A percentile compares a stretch with the other conserved stretches of the same genome.
These are phyloP conservation scores for Paramacrobiotus metropolitanus DNA, from an alignment of 1,140 invertebrate genomes.

Conservation along the genomic window DNA sequence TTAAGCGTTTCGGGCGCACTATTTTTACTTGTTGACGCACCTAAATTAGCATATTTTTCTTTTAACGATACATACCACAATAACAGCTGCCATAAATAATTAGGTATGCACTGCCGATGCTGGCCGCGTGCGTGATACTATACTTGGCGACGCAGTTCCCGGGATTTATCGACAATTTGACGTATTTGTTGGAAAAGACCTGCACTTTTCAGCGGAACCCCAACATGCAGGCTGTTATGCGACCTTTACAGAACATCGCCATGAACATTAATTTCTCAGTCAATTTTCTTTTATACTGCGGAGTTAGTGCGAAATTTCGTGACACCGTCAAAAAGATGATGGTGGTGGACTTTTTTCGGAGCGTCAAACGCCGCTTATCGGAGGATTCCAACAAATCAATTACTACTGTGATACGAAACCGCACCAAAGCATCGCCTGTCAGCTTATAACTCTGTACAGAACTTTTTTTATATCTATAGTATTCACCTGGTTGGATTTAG, in stretches of 20 bases:
- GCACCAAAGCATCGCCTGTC: too few species aligned
- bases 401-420: too few species aligned
- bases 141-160: background rate
- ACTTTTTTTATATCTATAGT: too few species aligned
- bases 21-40: too few species aligned
- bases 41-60: too few species aligned
- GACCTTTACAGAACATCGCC: background rate
- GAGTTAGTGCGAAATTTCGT: background rate
- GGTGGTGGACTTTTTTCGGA: too few species aligned
- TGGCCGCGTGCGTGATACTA: background rate
- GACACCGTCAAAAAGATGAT: background rate
- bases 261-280: background rate
- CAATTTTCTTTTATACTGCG: slow-evolving; percentile 1
- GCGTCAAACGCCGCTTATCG: too few species aligned
- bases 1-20: too few species aligned
- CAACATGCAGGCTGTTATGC: background rate
- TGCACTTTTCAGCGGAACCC: background rate
- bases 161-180: background rate
- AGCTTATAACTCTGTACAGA: too few species aligned
- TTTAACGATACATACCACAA: too few species aligned
- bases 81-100: background rate
- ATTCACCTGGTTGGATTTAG: too few species aligned
- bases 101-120: background rate
- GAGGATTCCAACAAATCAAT: too few species aligned
- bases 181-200: background rate